Evolutionary conservation across 2,797 vertebrate genomes (phyloP).

Genomic region (Chrysocyon brachyurus): DNA sequence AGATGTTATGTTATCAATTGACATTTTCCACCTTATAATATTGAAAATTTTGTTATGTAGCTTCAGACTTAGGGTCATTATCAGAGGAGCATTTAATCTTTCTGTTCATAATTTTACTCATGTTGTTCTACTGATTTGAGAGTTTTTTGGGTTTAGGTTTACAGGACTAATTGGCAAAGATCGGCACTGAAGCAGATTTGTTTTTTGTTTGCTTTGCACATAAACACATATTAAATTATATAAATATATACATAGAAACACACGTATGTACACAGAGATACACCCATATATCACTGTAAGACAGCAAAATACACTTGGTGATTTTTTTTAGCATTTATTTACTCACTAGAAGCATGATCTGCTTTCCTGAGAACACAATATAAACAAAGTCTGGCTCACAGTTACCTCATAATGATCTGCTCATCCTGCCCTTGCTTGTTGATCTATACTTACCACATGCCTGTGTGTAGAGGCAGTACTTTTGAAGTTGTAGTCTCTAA

Average conservation of each 20-base stretch:
- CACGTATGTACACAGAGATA: background rate
- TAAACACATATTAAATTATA: slow-evolving; percentile 51
- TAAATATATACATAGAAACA: slow-evolving; percentile 4
- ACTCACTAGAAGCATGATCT: slow-evolving; percentile 36
- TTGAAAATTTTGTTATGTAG: slow-evolving; percentile 29
- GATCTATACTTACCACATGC: slow-evolving; percentile 53
- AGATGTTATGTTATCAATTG: slow-evolving; percentile 10
- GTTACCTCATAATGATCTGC: slow-evolving; percentile 6
- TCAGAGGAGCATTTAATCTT: slow-evolving; percentile 64
- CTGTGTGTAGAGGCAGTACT: background rate
- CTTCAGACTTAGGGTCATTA: background rate
- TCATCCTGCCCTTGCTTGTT: slow-evolving; percentile 54
- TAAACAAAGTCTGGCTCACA: slow-evolving; percentile 65
- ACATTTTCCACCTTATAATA: slow-evolving; percentile 16
- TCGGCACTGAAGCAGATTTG: slow-evolving; percentile 52
- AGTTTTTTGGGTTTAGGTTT: slow-evolving; percentile 68
- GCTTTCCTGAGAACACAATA: slow-evolving; percentile 53
- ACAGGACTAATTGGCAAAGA: slow-evolving; percentile 66
- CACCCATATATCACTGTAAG: slow-evolving; percentile 30
- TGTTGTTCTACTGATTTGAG: slow-evolving; percentile 72
- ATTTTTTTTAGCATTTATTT: slow-evolving; percentile 69
- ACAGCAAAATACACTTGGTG: slow-evolving; percentile 46
- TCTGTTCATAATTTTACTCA: slow-evolving; percentile 75
- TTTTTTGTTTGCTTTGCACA: slow-evolving; percentile 71
- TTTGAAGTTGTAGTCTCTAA: slow-evolving; percentile 25